Conservation (phyloP, 2,113 vertebrate genomes). For the Sarotherodon lohbergeri region DNA sequence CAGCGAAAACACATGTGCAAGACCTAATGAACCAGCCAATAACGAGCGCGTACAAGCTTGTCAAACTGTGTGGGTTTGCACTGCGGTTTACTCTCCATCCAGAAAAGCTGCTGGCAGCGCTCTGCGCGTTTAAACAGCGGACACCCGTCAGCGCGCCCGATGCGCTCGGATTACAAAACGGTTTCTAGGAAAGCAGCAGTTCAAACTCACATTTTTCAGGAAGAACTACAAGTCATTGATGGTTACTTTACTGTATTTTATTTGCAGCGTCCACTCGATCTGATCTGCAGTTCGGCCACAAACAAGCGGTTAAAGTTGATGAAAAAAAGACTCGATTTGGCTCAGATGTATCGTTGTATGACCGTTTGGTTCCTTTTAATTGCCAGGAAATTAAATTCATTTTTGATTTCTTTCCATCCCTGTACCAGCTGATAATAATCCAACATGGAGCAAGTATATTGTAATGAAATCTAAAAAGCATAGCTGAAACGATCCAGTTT, state of each 20-base stretch:
- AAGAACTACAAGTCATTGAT: not conserved
- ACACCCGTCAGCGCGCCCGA: not conserved
- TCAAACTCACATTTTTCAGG: not conserved
- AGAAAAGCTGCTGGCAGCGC: not conserved
- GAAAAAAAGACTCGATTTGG: not conserved
- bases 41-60: not conserved
- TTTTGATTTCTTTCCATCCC: not conserved
- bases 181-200: not conserved
- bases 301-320: not conserved
- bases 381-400: not conserved
- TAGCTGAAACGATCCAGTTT: not conserved
- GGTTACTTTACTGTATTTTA: not conserved
- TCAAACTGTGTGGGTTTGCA: not conserved
- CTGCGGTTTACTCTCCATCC: not conserved
- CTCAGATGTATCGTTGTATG: not conserved
- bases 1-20: not conserved
- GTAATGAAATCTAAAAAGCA: not conserved
- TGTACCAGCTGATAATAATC: not conserved
- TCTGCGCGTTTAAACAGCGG: not conserved
- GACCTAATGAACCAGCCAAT: conserved; percentile 15
- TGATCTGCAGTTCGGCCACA: conserved; percentile 8
- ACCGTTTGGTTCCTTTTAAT: not conserved
- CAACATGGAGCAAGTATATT: not conserved
- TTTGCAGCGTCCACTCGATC: not conserved
- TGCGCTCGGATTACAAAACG: not conserved